Evolutionary conservation across 1,140 invertebrate species (phyloP).

Genomic region (Megalopta genalis): DNA sequence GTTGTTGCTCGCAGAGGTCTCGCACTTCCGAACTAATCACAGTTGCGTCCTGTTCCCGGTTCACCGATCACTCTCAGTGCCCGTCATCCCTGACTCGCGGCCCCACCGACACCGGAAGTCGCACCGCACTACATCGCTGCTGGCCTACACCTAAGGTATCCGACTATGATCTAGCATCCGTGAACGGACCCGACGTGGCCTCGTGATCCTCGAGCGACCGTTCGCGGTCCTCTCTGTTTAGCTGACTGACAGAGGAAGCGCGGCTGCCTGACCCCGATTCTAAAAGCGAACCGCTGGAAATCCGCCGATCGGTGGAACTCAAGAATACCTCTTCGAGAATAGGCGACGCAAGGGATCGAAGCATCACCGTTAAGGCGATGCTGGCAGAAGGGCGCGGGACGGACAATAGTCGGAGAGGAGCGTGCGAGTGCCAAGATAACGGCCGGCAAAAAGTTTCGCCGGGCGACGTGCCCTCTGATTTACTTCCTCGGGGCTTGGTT

Average conservation of each 20-base stretch:
- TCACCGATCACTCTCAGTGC: conserved; percentile 22
- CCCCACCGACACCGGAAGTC: not conserved
- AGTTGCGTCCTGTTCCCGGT: not conserved
- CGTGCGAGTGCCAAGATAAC: conserved; percentile 11
- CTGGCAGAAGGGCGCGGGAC: too few relatives aligned
- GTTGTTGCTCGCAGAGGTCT: too few relatives aligned
- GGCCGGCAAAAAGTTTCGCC: too few relatives aligned
- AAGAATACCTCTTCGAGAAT: not conserved
- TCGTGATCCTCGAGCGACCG: not conserved
- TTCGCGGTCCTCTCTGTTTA: not conserved
- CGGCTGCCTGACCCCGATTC: not conserved
- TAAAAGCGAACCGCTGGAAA: not conserved
- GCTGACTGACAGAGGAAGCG: not conserved
- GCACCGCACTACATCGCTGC: conserved; percentile 27
- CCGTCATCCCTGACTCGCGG: conserved; percentile 37
- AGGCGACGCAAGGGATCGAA: not conserved
- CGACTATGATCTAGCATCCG: conserved; percentile 7
- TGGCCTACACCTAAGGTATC: conserved; percentile 10
- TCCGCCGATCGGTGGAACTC: not conserved
- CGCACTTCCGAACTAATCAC: not conserved
- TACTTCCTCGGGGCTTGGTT: too few relatives aligned
- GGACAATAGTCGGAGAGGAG: not conserved
- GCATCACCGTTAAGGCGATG: not conserved
- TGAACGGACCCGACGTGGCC: not conserved
- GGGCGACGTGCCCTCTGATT: too few relatives aligned